Percentiles rank a stretch among this genome's conserved stretches.
Evolutionary conservation across 2,888 invertebrate genomes (phyloP).

Genomic region (Acanthoscelides obtectus): DNA sequence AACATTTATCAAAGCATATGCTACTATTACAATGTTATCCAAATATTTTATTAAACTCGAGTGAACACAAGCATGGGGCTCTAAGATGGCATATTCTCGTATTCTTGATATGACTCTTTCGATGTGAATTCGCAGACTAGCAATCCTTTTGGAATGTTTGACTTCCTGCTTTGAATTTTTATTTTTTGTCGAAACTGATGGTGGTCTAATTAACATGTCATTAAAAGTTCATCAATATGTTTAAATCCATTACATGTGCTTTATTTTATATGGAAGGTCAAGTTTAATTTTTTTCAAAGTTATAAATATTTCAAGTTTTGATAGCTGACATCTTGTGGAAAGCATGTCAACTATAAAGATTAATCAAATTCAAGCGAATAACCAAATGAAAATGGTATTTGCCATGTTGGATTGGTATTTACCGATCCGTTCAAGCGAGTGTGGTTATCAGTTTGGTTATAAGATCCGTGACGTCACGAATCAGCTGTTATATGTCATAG

Average conservation of each 20-base stretch:
- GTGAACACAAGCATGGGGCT: slow-evolving; percentile 7
- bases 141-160: slow-evolving; percentile 20
- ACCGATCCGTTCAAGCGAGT: no score
- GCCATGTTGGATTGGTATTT: no score
- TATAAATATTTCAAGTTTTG: slow-evolving; percentile 1
- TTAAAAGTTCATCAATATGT: slow-evolving; percentile 13
- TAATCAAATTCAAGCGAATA: no score
- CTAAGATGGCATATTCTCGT: no score
- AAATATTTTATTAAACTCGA: no score
- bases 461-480: no score
- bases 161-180: slow-evolving; percentile 18
- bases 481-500: no score
- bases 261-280: slow-evolving; percentile 5
- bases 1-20: no score
- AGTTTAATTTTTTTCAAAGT: slow-evolving; percentile 4
- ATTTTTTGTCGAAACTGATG: slow-evolving; percentile 11
- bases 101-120: slow-evolving; percentile 25
- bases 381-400: no score
- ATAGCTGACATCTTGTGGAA: background rate
- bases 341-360: background rate
- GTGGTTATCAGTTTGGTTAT: no score
- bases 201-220: slow-evolving; percentile 16
- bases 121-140: slow-evolving; percentile 27
- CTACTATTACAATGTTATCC: no score
- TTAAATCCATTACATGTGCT: slow-evolving; percentile 21